Base-by-base conservation (phyloP, 2,888 invertebrate species). In the Lasioglossum pauxillum region DNA sequence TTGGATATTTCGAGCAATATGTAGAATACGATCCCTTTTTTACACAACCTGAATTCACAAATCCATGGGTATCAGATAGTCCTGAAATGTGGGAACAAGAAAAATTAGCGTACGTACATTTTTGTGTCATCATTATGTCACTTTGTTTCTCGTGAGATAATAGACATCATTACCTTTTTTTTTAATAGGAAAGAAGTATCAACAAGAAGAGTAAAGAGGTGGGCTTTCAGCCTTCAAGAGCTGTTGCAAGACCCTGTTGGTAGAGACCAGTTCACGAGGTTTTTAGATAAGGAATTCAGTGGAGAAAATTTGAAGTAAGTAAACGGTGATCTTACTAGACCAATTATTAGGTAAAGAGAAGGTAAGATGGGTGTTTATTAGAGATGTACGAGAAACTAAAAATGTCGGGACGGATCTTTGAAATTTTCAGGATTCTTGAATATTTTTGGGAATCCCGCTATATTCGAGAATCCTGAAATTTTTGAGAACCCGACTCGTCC, bases 61-160 rank as follows among this genome's bases (percentile, higher is more conserved):
- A 99, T 96, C 99, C 99, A 0, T 99, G 99, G 99, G 97, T 98
- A 92, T 97, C 98, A 49, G 99, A 99, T 94, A 99, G 97, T 95
- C 97, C 98, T 4, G 99, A 99, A 94, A 97, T 98, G 95, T 99
- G 99, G 99, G 99, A 99, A 93, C 98, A 98, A 95, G 99, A 99
- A 95, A 98, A 97, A 95, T 97, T 97, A 94, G 97, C 98, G 98
- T 98, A 95, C 96, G 96, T 94, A 84, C 67, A 72, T 57, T 77
- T 77, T n/a, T 69, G 41, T 38, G 0, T 16, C 60, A 75, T 57
- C 82, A 27, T 27, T 0, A 3, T 77, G 31, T 14, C 31, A 57
- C 35, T 64, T 53, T n/a, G 7, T 53, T 7, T 69, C 8, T 5
- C 2, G 31, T 16, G n/a, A 46, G 8, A 12, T 84, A 67, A 75